Conservation (phyloP, 2,113 vertebrate species). For the Bubo bubo region DNA sequence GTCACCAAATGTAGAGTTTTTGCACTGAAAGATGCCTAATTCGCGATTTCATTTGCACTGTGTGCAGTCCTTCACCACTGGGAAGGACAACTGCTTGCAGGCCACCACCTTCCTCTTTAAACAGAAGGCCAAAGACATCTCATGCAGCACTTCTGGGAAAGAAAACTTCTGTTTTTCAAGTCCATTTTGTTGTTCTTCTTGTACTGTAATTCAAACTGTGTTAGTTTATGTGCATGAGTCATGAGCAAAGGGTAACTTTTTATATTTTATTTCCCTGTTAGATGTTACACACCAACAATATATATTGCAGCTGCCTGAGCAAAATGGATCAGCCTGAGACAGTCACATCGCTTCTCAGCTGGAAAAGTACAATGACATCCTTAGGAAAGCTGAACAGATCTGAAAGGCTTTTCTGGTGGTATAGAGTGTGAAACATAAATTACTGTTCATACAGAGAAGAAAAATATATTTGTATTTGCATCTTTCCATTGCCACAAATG, state of each 20-base stretch:
- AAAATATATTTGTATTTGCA: not conserved
- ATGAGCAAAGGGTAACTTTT: not conserved
- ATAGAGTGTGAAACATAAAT: not conserved
- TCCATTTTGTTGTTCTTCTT: not conserved
- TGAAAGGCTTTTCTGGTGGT: not conserved
- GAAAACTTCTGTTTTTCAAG: not conserved
- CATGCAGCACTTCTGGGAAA: not conserved
- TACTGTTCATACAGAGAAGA: not conserved
- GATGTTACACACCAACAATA: not conserved
- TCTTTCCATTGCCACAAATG: not conserved
- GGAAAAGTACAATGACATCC: not conserved
- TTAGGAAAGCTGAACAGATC: not conserved
- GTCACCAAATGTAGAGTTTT: not conserved
- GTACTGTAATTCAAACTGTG: not conserved
- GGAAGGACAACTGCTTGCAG: not conserved
- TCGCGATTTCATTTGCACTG: not conserved
- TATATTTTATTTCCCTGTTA: not conserved
- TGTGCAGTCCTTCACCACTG: not conserved
- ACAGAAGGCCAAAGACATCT: not conserved
- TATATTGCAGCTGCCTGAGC: not conserved
- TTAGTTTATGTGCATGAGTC: constrained; percentile 8
- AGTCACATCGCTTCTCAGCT: not conserved
- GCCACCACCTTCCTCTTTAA: not conserved
- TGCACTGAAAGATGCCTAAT: not conserved
- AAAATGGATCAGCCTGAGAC: not conserved